A percentile compares a stretch with the other conserved stretches of the same genome.
Conservation (phyloP, 2,888 invertebrate species). For the Platycheirus rosarum region DNA sequence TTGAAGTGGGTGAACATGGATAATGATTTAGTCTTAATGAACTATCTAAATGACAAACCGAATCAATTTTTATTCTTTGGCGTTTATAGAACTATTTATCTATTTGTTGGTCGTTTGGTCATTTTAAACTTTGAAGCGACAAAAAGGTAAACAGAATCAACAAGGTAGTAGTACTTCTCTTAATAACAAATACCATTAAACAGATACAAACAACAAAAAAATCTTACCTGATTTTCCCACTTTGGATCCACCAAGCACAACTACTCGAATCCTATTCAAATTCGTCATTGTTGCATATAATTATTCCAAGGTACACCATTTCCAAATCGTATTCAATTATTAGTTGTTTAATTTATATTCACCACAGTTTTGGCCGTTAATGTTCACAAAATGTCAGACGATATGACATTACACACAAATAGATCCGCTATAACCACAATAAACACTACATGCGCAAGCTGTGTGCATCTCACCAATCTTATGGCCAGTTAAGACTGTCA, state of each 20-base stretch:
- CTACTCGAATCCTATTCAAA: conserved; percentile 90
- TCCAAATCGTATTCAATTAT: conserved; percentile 45
- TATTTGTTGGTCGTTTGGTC: too few relatives aligned
- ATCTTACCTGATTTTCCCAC: conserved; percentile 92
- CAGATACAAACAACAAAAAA: too few relatives aligned
- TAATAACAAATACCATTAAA: too few relatives aligned
- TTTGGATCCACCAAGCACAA: conserved; percentile 89
- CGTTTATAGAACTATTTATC: too few relatives aligned
- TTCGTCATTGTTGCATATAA: conserved; percentile 85
- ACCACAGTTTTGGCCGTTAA: too few relatives aligned
- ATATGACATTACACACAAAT: background rate
- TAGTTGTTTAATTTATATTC: conserved; percentile 19
- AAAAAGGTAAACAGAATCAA: too few relatives aligned
- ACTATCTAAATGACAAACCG: too few relatives aligned
- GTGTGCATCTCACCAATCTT: conserved; percentile 51
- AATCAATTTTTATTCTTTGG: too few relatives aligned
- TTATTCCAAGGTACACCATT: conserved; percentile 57
- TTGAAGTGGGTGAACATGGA: too few relatives aligned
- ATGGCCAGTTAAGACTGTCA: conserved; percentile 61
- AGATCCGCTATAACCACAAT: conserved; percentile 47
- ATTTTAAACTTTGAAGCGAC: too few relatives aligned
- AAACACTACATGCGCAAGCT: conserved; percentile 12
- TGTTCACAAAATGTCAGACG: conserved; percentile 4
- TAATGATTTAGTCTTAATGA: too few relatives aligned
- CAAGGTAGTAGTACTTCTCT: too few relatives aligned